Conservation (phyloP, 2,888 invertebrate species). For the Orthosia gothica region DNA sequence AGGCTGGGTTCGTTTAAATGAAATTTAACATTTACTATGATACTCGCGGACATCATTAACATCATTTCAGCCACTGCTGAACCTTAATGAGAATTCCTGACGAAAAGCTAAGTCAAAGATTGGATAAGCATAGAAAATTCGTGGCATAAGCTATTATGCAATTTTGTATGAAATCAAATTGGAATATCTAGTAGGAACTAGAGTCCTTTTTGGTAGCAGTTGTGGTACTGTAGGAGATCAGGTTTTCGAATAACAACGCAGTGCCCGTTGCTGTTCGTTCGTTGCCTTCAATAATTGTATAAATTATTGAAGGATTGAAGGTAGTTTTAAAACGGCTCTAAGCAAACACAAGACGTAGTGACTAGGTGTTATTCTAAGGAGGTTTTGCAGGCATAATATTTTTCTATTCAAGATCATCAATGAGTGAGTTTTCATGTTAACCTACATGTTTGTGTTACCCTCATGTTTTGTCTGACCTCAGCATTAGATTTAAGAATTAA, state of each 20-base stretch:
- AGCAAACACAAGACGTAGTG: no score
- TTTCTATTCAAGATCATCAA: no score
- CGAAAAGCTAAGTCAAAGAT: not conserved
- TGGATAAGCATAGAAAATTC: not conserved
- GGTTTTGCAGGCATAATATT: not conserved
- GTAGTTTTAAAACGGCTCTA: not conserved
- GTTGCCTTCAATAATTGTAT: no score
- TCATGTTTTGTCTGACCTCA: slow-evolving; percentile 27
- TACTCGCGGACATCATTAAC: not conserved
- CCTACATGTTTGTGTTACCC: not conserved
- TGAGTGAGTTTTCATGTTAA: not conserved
- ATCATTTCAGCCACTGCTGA: no score
- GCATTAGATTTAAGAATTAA: slow-evolving; percentile 7
- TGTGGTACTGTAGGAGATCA: no score
- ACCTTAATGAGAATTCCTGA: not conserved
- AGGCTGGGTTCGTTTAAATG: not conserved
- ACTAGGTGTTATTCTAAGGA: not conserved
- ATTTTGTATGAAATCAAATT: not conserved
- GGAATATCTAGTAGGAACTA: no score
- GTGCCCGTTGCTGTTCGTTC: not conserved
- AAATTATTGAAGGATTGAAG: not conserved
- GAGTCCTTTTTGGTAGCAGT: not conserved
- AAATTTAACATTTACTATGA: not conserved
- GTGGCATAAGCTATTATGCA: not conserved
- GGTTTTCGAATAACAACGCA: not conserved